Base-by-base conservation (phyloP, 2,113 vertebrate species). In the Sebastes schlegelii region DNA sequence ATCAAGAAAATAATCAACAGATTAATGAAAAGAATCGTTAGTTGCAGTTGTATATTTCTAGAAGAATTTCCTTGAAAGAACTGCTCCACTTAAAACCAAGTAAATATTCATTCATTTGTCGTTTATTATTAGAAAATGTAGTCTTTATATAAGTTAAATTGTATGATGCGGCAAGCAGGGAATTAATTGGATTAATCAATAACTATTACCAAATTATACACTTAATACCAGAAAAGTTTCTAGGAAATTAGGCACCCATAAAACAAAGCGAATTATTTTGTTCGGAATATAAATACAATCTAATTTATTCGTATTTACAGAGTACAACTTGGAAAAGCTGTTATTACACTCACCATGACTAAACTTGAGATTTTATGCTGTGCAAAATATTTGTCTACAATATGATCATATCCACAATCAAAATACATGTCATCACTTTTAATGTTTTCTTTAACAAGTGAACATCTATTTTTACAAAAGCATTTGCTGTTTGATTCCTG, bases 231-330 rank as follows among this genome's bases (percentile, higher is more conserved):
- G 23, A 8, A 67, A 60, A 48, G 10, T n/a, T 66, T 40, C 45
- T 42, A 43, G 8, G 43, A 46, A 42, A 46, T 16, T 14, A 46
- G 45, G 19, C 1, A n/a, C 12, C 0, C 34, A 26, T 9, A 16
- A 54, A 80, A 64, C 26, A 49, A 66, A 49, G 23, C 19, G 12
- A 34, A 73, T 84, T 49, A 67, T n/a, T 57, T 79, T 52, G 4
- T 21, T 63, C 54, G 13, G 60, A 46, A 58, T 46, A 58, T 60
- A 62, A 75, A 79, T 72, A 23, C 58, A 49, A 62, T 42, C 62
- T 49, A 55, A 17, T 54, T 4, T 9, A 48, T 23, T 77, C 10
- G 45, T 87, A 84, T 90, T 80, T 79, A 87, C 86, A 86, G 46
- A 65, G 5, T 13, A 64, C 5, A 52, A 3, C 21, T 68, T 48